Conservation (phyloP, 2,113 vertebrate genomes). For the Amblyopsis rosae region DNA sequence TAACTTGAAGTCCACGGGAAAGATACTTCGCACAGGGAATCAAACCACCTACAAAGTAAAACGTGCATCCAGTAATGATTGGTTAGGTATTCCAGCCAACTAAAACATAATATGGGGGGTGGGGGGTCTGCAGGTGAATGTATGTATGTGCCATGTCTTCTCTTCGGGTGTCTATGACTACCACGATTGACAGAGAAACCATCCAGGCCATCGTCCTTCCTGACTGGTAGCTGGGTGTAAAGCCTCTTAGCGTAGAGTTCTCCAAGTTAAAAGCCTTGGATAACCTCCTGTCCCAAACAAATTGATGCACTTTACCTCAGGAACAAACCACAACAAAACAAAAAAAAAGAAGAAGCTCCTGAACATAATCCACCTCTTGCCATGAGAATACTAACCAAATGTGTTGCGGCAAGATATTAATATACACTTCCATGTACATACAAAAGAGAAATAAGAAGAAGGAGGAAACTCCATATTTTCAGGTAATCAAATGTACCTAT, state of each 20-base stretch:
- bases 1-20: not conserved
- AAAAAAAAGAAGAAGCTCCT: slow-evolving; percentile 28
- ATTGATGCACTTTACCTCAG: slow-evolving; percentile 58
- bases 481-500: slow-evolving; percentile 75
- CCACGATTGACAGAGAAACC: slow-evolving; percentile 59
- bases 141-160: slow-evolving; percentile 51
- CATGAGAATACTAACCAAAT: slow-evolving; percentile 71
- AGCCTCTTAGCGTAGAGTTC: slow-evolving; percentile 68
- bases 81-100: not conserved
- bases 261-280: slow-evolving; percentile 73
- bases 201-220: slow-evolving; percentile 64
- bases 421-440: slow-evolving; percentile 75
- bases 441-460: slow-evolving; percentile 54
- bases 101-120: not conserved
- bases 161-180: slow-evolving; percentile 48
- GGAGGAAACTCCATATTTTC: slow-evolving; percentile 52
- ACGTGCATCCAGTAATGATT: slow-evolving; percentile 13
- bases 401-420: slow-evolving; percentile 77
- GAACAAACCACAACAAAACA: slow-evolving; percentile 54
- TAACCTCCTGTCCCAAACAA: slow-evolving; percentile 51
- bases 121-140: slow-evolving; percentile 10
- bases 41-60: slow-evolving; percentile 22
- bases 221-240: slow-evolving; percentile 52
- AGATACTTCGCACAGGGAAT: not conserved
- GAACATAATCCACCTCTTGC: slow-evolving; percentile 55